Base-by-base conservation (phyloP, 2,797 vertebrate genomes). In the Astyanax mexicanus region DNA sequence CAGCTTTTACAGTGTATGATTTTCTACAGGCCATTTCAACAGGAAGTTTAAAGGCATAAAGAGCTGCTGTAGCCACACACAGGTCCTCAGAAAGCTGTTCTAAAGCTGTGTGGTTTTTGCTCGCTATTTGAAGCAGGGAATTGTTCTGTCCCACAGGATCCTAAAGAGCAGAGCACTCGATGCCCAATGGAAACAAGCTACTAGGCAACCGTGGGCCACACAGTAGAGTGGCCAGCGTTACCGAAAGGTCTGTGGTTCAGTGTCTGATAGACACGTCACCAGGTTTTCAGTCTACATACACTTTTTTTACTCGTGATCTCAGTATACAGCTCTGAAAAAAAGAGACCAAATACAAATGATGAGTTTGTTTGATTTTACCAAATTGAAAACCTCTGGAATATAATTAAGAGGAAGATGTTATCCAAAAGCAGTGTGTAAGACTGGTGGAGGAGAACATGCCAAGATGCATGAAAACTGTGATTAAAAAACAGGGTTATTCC, bases 171-270 rank as follows among this genome's bases (percentile, higher is more conserved):
- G 37, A 32, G 35, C 32, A 44, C 10, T 23, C 13, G 40, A 69
- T 44, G 17, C 66, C 52, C 74, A 69, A 74, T 32, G 67, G 74
- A 66, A 62, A 62, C 37, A 13, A 6, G 45, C 45, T n/a, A 38
- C 74, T 42, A 76, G 60, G 74, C 74, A 76, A 76, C 66, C 15
- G 42, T 23, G 40, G 32, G 35, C 23, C 29, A 76, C 74, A 61
- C 58, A 74, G 62, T 29, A 11, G 64, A 68, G 67, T 19, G 21
- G 19, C 40, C n/a, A 32, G 51, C 55, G 12, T 47, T 74, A 74
- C 51, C 72, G 47, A 51, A 47, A 55, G 72, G 72, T 74, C 38
- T 10, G 40, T 35, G 7, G 12, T 45, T 45, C 12, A 11, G 6
- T 9, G 1, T 42, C 38, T 19, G 47, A 49, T 25, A 49, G 2